phyloP scores from a whole-genome alignment of 2,888 invertebrate genomes.

The Callinectes sapidus region DNA sequence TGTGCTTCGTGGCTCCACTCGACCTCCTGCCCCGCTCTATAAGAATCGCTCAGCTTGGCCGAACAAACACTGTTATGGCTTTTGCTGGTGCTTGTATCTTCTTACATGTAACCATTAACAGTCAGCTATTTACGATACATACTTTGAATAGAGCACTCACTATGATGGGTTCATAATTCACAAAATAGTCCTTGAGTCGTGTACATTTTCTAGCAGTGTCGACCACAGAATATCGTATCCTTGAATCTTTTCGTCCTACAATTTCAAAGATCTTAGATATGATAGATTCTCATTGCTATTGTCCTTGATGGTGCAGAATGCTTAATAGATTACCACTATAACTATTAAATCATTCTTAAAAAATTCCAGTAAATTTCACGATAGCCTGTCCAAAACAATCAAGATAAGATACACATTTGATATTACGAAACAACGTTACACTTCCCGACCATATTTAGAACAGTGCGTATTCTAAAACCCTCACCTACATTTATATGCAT shows the following conservation, averaged over 20 bases:
- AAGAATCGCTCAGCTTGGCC: background rate
- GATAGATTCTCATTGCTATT: no score
- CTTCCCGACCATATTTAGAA: background rate
- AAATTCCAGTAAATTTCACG: no score
- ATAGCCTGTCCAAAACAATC: no score
- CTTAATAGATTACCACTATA: no score
- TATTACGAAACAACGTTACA: background rate
- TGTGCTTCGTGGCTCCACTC: slow-evolving; percentile 2
- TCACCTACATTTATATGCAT: background rate
- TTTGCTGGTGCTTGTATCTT: background rate
- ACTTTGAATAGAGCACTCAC: background rate
- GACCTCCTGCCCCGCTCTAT: background rate
- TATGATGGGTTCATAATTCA: background rate
- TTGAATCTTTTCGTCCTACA: no score
- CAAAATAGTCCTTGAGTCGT: background rate
- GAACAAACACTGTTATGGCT: background rate
- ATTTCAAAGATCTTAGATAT: no score
- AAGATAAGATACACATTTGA: no score
- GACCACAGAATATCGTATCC: no score
- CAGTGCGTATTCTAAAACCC: background rate
- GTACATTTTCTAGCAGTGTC: no score
- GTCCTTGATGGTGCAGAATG: no score
- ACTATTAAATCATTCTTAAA: no score
- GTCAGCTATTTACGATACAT: background rate
- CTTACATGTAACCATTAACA: background rate